Percentiles rank a stretch among this genome's conserved stretches.
Conservation (phyloP, 2,797 vertebrate species). For the Enteromius mattozi region DNA sequence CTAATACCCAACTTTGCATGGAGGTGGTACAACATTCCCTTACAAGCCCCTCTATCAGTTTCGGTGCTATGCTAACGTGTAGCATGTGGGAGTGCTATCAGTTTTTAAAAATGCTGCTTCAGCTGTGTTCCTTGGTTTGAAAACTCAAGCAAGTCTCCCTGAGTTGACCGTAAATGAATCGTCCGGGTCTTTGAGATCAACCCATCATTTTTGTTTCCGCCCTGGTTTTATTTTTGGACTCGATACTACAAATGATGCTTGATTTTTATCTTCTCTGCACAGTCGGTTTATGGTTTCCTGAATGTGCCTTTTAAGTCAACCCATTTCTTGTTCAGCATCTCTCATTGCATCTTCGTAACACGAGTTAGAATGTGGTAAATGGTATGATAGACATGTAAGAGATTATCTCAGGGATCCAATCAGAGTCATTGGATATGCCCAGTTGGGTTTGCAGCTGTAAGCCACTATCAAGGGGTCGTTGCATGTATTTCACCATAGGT, state of each 20-base stretch:
- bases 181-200: constrained; percentile 39
- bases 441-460: constrained; percentile 16
- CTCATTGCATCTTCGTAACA: constrained; percentile 61
- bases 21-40: constrained; percentile 41
- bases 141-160: background rate
- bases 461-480: background rate
- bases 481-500: constrained; percentile 2
- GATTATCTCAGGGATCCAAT: constrained; percentile 80
- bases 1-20: constrained; percentile 18
- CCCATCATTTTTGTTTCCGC: constrained; percentile 33
- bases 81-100: constrained; percentile 35
- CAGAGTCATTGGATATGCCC: constrained; percentile 48
- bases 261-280: constrained; percentile 39
- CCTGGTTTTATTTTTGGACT: constrained; percentile 36
- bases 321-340: constrained; percentile 34
- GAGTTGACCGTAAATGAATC: constrained; percentile 10
- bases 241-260: constrained; percentile 38
- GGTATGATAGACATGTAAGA: constrained; percentile 40
- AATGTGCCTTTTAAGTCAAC: constrained; percentile 78
- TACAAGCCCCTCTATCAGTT: constrained; percentile 15
- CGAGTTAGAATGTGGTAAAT: constrained; percentile 63
- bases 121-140: background rate
- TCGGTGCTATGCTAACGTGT: constrained; percentile 36
- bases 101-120: constrained; percentile 37
- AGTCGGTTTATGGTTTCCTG: constrained; percentile 67